Evolutionary conservation across 2,797 vertebrate genomes (phyloP).

Genomic region (Gastrophryne carolinensis): DNA sequence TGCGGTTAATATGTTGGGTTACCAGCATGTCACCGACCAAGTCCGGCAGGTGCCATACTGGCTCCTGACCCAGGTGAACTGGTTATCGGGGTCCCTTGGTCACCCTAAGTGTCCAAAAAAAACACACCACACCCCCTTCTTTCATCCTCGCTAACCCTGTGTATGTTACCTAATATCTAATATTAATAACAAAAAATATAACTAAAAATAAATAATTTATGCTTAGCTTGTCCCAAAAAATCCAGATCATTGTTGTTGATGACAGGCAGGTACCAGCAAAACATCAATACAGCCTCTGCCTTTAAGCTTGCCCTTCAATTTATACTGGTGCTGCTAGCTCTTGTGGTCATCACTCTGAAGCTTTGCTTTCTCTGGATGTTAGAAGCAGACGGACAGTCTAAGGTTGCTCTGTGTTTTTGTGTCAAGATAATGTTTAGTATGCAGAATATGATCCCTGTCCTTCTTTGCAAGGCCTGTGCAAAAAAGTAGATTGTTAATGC

Average conservation of each 20-base stretch:
- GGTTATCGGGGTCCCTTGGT: too few species aligned
- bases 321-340: neutral
- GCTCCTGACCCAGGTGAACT: too few species aligned
- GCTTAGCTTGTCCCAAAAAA: neutral
- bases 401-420: constrained; percentile 40
- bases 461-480: constrained; percentile 1
- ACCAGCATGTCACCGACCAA: too few species aligned
- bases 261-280: constrained; percentile 26
- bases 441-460: constrained; percentile 42
- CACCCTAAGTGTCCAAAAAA: too few species aligned
- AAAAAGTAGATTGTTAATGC: neutral
- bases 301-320: neutral
- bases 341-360: constrained; percentile 14
- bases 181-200: too few species aligned
- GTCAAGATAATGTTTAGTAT: constrained; percentile 46
- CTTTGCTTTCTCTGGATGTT: constrained; percentile 32
- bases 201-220: too few species aligned
- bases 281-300: neutral
- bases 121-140: too few species aligned
- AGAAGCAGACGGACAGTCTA: constrained; percentile 46
- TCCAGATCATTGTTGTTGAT: neutral
- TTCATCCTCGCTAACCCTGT: too few species aligned
- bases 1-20: too few species aligned
- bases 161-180: too few species aligned
- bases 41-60: too few species aligned